Base-by-base conservation (phyloP, 1,140 invertebrate species). In the Tetramorium parvispinum region DNA sequence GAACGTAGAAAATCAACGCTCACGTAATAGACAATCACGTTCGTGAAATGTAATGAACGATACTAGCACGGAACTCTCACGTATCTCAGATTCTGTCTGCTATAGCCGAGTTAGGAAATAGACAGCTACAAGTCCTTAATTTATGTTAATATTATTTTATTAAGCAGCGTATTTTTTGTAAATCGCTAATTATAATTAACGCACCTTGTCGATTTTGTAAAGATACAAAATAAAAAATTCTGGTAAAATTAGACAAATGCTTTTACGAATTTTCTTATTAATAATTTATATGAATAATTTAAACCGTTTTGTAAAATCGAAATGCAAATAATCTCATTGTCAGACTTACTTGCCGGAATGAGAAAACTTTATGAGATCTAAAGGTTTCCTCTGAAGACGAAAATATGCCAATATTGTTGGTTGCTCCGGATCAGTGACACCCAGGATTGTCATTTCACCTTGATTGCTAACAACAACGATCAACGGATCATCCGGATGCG, bases 331-430 rank as follows among this genome's bases (percentile, higher is more conserved):
- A 57, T 43, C 2, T 40, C 7, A 71, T 46, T 43, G 0, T 66
- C 10, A 66, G 65, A 78, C 90, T 73, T 78, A 94, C 93, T 89
- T 93, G 68, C 94, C 94, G 68, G 91, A 91, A 0, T 87, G 76
- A 1, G 94, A 94, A 78, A 95, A 93, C 66, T 93, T 95, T 10
- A 95, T 65, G 0, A 95, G 21, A 88, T 95, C 92, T 49, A 95
- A 66, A 2, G 76, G 51, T 0, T 75, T 85, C 0, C 10, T 61
- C 18, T 95, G 93, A 5, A 95, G 18, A 24, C 73, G 55, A 87
- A 87, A 91, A 3, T 78, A 77, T 13, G 76, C 82, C 2, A 93
- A 63, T 8, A 93, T 78, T 49, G 13, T 81, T 13, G 94, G 94
- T 27, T 88, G 78, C 13, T 87, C 21, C 3, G 91, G 91, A 18